These are phyloP conservation scores for Drosophila merina DNA, from an alignment of 2,888 invertebrate genomes.

Conservation along the genomic window DNA sequence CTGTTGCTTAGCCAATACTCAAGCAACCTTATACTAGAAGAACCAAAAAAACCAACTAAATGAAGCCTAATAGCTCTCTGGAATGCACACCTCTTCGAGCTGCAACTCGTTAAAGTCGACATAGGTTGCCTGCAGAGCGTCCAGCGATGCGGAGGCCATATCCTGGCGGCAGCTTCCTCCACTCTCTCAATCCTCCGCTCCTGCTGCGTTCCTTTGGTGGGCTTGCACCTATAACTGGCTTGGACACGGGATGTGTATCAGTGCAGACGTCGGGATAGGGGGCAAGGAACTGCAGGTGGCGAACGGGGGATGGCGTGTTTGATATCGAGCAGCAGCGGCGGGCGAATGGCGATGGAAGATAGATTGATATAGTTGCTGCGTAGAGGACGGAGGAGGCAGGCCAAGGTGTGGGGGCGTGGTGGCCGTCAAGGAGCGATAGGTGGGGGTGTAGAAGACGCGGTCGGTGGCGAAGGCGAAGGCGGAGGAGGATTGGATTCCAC, in stretches of 20 bases:
- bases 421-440: neutral
- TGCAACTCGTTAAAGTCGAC: conserved; percentile 58
- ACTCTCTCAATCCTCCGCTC: conserved; percentile 1
- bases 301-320: conserved; percentile 10
- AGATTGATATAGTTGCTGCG: neutral
- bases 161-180: conserved; percentile 13
- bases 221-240: neutral
- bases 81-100: conserved; percentile 50
- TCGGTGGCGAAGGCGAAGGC: neutral
- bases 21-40: too few relatives aligned
- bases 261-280: neutral
- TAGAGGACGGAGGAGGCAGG: conserved; percentile 2
- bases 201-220: neutral
- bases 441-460: neutral
- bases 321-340: conserved; percentile 61
- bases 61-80: neutral
- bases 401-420: neutral
- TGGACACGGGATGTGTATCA: neutral
- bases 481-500: conserved; percentile 1
- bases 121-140: conserved; percentile 53
- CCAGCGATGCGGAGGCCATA: conserved; percentile 47
- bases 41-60: neutral
- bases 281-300: neutral
- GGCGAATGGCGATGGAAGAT: conserved; percentile 47
- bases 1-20: neutral